Evolutionary conservation across 2,113 vertebrate genomes (phyloP).

Genomic region (Otus sunia): DNA sequence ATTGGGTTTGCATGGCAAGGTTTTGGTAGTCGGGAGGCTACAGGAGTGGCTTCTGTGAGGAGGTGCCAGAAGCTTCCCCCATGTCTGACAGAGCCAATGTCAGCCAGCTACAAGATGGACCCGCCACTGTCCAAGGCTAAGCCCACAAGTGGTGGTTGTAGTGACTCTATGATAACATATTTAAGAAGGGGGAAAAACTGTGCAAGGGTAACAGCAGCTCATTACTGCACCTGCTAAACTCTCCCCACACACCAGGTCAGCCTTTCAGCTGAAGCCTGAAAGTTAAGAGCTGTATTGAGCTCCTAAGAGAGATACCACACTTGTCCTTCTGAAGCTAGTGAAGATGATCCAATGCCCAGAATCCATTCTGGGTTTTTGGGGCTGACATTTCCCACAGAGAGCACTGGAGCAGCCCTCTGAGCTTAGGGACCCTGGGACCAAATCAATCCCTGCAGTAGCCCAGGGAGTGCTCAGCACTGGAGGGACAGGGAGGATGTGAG

Average conservation of each 20-base stretch:
- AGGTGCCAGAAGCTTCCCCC: neutral
- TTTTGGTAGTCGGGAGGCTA: neutral
- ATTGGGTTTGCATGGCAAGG: neutral
- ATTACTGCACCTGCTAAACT: neutral
- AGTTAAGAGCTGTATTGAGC: neutral
- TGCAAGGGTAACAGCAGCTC: neutral
- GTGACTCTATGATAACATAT: accelerated
- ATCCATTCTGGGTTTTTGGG: accelerated
- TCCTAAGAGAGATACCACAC: neutral
- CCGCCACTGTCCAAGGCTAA: accelerated
- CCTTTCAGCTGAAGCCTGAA: neutral
- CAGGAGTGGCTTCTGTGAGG: no score
- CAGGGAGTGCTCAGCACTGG: neutral
- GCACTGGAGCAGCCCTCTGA: accelerated
- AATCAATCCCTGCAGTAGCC: neutral
- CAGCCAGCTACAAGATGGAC: accelerated
- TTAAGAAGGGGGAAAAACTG: neutral
- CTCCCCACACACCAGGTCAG: neutral
- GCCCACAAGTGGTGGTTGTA: accelerated
- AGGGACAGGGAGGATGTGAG: neutral
- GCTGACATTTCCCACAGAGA: neutral
- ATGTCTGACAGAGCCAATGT: accelerated
- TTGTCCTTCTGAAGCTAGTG: neutral
- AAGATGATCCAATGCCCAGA: neutral
- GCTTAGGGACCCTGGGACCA: neutral